These are phyloP conservation scores for Drosophila putrida DNA, from an alignment of 2,888 invertebrate species.

Conservation along the genomic window DNA sequence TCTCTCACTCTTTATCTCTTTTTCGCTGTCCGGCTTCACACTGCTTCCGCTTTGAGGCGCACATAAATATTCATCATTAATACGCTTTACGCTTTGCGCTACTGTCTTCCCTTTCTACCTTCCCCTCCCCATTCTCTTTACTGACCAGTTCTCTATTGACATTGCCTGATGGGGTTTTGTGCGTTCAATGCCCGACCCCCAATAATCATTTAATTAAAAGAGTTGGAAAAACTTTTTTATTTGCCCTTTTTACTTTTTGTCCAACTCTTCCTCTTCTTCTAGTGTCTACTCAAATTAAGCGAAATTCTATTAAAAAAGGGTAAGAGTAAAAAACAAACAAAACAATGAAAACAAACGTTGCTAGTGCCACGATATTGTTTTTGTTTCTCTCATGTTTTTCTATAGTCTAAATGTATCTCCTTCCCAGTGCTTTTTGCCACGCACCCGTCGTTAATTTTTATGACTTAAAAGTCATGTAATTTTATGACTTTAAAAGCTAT, in stretches of 20 bases:
- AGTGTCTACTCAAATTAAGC: conserved; percentile 70
- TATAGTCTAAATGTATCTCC: conserved; percentile 5
- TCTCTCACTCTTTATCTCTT: conserved; percentile 7
- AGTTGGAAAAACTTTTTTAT: conserved; percentile 72
- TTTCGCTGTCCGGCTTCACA: conserved; percentile 36
- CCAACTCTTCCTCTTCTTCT: background rate
- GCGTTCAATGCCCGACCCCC: conserved; percentile 56
- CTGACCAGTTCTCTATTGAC: conserved; percentile 61
- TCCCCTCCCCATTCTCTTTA: background rate
- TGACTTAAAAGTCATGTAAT: conserved; percentile 77
- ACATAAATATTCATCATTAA: conserved; percentile 82
- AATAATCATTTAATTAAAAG: conserved; percentile 81
- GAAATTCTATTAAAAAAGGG: conserved; percentile 76
- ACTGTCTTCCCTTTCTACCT: conserved; percentile 17
- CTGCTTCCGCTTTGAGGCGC: conserved; percentile 70
- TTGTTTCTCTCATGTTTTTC: background rate
- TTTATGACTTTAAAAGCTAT: conserved; percentile 82
- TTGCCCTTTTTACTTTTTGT: conserved; percentile 35
- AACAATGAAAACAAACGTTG: conserved; percentile 62
- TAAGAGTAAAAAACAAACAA: conserved; percentile 57
- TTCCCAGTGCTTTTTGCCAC: conserved; percentile 60
- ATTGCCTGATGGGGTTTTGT: conserved; percentile 54
- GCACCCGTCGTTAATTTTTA: conserved; percentile 80
- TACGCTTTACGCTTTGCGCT: conserved; percentile 76
- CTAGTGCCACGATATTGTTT: conserved; percentile 36